A percentile compares a stretch with the other conserved stretches of the same genome.
Evolutionary conservation across 2,113 vertebrate genomes (phyloP).

Genomic region (Neolamprologus cancellatus): DNA sequence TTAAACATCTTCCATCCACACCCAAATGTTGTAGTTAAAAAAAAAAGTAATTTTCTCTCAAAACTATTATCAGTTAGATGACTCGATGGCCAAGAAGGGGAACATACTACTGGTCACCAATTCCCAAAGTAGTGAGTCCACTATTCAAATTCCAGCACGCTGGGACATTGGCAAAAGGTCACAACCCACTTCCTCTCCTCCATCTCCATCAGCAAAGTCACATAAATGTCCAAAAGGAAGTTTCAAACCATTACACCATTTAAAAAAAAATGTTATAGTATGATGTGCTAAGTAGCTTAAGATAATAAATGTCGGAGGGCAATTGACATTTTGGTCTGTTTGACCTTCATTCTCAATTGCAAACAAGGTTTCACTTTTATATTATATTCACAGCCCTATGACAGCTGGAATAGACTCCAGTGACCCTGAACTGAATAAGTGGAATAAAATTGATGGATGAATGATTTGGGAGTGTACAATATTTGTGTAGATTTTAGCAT

Average conservation of each 20-base stretch:
- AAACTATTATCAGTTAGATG: neutral
- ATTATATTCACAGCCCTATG: neutral
- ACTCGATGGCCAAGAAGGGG: neutral
- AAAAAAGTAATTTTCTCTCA: conserved; percentile 1
- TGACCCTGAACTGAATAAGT: neutral
- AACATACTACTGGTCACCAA: neutral
- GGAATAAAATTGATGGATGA: neutral
- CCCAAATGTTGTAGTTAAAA: neutral
- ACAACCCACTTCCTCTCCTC: neutral
- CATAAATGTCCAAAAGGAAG: neutral
- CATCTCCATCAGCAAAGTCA: neutral
- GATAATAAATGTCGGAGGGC: neutral
- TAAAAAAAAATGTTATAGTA: neutral
- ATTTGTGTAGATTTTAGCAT: neutral
- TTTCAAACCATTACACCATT: neutral
- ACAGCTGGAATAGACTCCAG: neutral
- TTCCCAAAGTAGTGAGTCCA: neutral
- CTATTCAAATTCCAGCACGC: neutral
- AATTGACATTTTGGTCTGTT: neutral
- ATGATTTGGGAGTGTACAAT: neutral
- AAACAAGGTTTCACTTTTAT: neutral
- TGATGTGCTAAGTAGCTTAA: neutral
- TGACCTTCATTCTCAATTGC: neutral
- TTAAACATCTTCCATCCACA: neutral
- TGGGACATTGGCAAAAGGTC: neutral